Evolutionary conservation across 2,888 invertebrate species (phyloP), one percentile per base, ranked within the genome.

Genomic region (Nineta flava): DNA sequence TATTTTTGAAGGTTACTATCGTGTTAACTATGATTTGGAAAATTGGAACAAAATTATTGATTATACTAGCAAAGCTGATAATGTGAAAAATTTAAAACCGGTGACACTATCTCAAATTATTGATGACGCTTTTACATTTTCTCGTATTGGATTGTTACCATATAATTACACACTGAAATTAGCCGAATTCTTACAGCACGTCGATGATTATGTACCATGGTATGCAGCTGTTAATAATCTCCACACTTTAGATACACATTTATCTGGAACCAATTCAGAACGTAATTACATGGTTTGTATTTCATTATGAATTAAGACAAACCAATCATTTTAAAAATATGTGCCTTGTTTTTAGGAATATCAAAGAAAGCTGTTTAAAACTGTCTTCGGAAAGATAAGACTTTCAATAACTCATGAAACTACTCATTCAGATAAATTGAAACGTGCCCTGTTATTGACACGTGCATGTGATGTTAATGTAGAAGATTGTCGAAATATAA

Each of bases 381-480:
- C 26, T 26, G 26, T 26, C 1, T 26, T 7, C 7, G 5, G 6
- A 26, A 26, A 26, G 7, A 26, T 26, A 6, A 26, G 7, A 7
- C n/a, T n/a, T n/a, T 5, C 4, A 5, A 6, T 7, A 5, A 26
- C 26, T 26, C 6, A 26, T 2, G 7, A 26, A 6, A 26, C 26
- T 7, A 26, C 26, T 26, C 26, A 26, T 26, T 5, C 7, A 26
- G 26, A 26, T 5, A 26, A 26, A 26, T 7, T 26, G 7, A 26
- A 26, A 2, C 4, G 38, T 7, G 3, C 12, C 3, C 5, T 38
- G 5, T 54, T 54, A 1, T 35, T 57, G 15, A 54, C 55, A 1
- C 55, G 58, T 55, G 54, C 56, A 13, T 60, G 60, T 43, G 53
- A 54, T 15, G 49, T 56, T n/a, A 55, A 54, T 12, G 46, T 51